phyloP scores from a whole-genome alignment of 2,888 invertebrate genomes.

The Allophyes oxyacanthae region DNA sequence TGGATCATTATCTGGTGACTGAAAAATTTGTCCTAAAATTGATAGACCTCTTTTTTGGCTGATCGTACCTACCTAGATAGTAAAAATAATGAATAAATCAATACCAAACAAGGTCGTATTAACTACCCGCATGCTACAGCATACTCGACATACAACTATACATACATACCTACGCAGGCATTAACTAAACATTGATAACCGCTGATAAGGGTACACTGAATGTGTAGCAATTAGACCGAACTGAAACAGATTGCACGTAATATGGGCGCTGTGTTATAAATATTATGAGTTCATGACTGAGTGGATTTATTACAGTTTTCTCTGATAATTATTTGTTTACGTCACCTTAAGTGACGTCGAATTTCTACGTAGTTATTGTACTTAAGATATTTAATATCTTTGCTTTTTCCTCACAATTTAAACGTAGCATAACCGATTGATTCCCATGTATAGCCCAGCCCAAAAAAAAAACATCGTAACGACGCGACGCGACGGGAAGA shows the following conservation, averaged over 20 bases:
- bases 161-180: slow-evolving; percentile 6
- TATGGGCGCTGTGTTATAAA: slow-evolving; percentile 3
- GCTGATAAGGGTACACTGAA: slow-evolving; percentile 32
- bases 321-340: slow-evolving; percentile 1
- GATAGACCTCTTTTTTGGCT: too few species aligned
- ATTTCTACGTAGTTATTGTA: too few species aligned
- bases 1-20: too few species aligned
- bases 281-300: slow-evolving; percentile 5
- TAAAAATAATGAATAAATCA: slow-evolving; percentile 13
- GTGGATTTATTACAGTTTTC: neutral
- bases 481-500: too few species aligned
- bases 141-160: slow-evolving; percentile 5
- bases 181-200: slow-evolving; percentile 47
- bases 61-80: too few species aligned
- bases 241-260: slow-evolving; percentile 13
- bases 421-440: too few species aligned
- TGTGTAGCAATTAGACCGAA: slow-evolving; percentile 5
- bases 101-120: slow-evolving; percentile 16
- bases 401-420: too few species aligned
- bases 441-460: too few species aligned
- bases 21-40: too few species aligned
- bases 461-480: too few species aligned
- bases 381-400: too few species aligned
- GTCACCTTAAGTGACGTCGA: slow-evolving; percentile 1
- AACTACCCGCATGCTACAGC: slow-evolving; percentile 17